Conservation (phyloP, 2,113 vertebrate genomes). For the Bungarus multicinctus region DNA sequence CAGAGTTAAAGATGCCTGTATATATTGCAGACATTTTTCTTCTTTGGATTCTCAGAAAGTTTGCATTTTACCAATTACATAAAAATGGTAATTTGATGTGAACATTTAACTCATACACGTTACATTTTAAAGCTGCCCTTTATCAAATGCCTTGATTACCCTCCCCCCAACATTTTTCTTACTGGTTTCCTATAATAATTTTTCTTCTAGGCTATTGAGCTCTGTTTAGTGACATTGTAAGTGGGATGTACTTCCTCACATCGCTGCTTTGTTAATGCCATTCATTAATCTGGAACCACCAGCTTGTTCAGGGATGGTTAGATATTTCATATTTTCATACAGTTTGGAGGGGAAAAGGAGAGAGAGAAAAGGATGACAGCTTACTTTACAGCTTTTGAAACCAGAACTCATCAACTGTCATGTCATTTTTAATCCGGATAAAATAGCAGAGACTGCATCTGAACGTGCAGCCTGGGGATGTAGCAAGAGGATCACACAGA, state of each 20-base stretch:
- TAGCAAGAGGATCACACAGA: slow-evolving; percentile 1
- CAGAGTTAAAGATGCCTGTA: slow-evolving; percentile 44
- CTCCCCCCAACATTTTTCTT: slow-evolving; percentile 31
- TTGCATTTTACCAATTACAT: slow-evolving; percentile 35
- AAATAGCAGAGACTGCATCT: slow-evolving; percentile 51
- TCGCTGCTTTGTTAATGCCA: slow-evolving; percentile 69
- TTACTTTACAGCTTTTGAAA: slow-evolving; percentile 65
- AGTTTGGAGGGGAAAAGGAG: slow-evolving; percentile 35
- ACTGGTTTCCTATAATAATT: slow-evolving; percentile 60
- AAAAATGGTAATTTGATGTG: slow-evolving; percentile 24
- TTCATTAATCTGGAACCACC: slow-evolving; percentile 75
- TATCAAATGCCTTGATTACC: background rate
- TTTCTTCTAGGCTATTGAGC: slow-evolving; percentile 62
- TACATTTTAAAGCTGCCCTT: slow-evolving; percentile 35
- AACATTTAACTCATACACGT: slow-evolving; percentile 33
- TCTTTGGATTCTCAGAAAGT: slow-evolving; percentile 38
- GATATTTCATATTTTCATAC: slow-evolving; percentile 64
- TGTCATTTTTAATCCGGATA: slow-evolving; percentile 70
- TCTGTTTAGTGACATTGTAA: slow-evolving; percentile 61
- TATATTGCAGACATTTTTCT: slow-evolving; percentile 33
- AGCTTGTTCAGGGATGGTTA: slow-evolving; percentile 69
- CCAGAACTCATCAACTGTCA: slow-evolving; percentile 56
- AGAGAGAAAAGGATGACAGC: slow-evolving; percentile 58
- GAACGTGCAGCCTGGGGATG: slow-evolving; percentile 48
- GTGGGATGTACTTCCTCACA: slow-evolving; percentile 67